Base-by-base conservation (phyloP, 2,113 vertebrate genomes). In the Bubo bubo region DNA sequence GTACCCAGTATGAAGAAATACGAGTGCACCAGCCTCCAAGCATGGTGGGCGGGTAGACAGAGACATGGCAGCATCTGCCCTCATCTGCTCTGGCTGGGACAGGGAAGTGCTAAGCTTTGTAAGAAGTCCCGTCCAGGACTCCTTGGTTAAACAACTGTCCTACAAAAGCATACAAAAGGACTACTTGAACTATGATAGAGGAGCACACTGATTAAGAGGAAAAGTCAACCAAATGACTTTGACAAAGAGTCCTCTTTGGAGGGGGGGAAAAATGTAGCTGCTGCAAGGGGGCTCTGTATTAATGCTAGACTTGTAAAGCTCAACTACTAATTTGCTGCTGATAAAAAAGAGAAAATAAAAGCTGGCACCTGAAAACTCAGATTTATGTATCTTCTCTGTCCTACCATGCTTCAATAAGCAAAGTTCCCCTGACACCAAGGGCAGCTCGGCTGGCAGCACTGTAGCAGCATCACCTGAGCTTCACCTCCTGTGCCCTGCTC, bases 11-110 rank as follows among this genome's bases (percentile, higher is more conserved):
- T 27, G 32, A 37, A 67, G 52, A 55, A 18, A 3, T 5, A 14
- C 0, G 0, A 73, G 34, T 1, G 15, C 37, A 50, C 12, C 70
- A 76, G 81, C 13, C 43, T 23, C 49, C 6, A 6, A 21, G 52
- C 52, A 6, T 1, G 0, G 32, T 0, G 1, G 24, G 28, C 1
- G 18, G 24, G 64, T 8, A 26, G 35, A 22, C 59, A 88, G 52
- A 45, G 49, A 35, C 8, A 3, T 0, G 14, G 37, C 37, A 86
- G 21, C 58, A 50, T 0, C 84, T 37, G 49, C 43, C 37, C 62
- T 52, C 56, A 8, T 24, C 72, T 34, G 20, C 59, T 53, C 27
- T 15, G 9, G 28, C 2, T 14, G 53, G 45, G 27, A 70, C 34
- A 56, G 17, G 3, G 7, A 39, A n/a, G 6, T 2, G 17, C 12